Evolutionary conservation across 53 echinoderm and acorn worm species (phyloP).

Genomic region (Luidia sarsii): DNA sequence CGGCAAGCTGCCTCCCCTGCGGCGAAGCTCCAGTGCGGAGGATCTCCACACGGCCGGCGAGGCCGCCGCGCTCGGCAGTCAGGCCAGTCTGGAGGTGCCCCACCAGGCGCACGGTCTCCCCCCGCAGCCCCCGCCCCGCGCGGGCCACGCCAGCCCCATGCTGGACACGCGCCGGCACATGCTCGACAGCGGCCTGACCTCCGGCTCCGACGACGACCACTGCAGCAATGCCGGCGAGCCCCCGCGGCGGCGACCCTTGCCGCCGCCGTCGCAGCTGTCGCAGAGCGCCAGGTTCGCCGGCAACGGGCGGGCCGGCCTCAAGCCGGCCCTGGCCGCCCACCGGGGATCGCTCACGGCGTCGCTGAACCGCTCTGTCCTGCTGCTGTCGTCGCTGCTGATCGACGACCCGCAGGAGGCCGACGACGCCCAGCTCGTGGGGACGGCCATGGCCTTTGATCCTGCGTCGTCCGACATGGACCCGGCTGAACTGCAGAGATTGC

Average conservation of each 20-base stretch:
- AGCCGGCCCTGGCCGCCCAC: neutral
- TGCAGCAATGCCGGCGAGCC: neutral
- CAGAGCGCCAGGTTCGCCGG: neutral
- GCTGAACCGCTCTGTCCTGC: neutral
- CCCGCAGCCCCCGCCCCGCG: too few species aligned
- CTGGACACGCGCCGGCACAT: constrained; percentile 51
- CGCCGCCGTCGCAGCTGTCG: neutral
- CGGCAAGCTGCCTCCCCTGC: constrained; percentile 29
- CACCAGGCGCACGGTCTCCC: neutral
- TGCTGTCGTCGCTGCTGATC: constrained; percentile 1
- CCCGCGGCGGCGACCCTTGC: neutral
- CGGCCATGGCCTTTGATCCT: constrained; percentile 77
- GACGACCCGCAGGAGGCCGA: constrained; percentile 44
- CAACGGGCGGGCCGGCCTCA: neutral
- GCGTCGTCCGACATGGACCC: constrained; percentile 42
- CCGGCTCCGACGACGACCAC: constrained; percentile 69
- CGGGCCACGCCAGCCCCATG: constrained; percentile 19
- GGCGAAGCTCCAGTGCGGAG: constrained; percentile 37
- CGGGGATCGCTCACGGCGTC: neutral
- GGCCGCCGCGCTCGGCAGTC: constrained; percentile 6
- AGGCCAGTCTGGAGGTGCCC: constrained; percentile 3
- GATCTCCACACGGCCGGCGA: constrained; percentile 4
- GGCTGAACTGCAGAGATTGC: constrained; percentile 19
- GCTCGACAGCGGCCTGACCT: constrained; percentile 9
- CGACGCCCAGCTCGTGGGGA: constrained; percentile 74